Evolutionary conservation across 1,140 invertebrate genomes (phyloP), one percentile per base, ranked within the genome.

Genomic region (Drosophila albomicans): DNA sequence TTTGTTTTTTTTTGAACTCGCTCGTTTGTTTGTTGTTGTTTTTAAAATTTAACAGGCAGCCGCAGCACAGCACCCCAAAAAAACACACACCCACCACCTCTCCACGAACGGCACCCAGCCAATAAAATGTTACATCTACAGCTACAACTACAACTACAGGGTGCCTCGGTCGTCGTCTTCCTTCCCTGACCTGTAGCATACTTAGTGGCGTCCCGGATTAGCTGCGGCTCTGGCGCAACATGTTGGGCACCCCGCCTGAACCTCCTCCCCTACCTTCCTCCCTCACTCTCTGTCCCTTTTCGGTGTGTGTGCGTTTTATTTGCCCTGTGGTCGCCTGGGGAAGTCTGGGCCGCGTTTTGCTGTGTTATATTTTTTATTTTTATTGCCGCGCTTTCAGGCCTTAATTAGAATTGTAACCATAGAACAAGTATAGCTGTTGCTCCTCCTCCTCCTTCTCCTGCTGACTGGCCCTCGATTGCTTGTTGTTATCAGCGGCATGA

Each of bases 191-290:
- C 43, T 72, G 46, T 65, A 48, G 69, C 69, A 57, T 58, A 72
- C 69, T 72, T 72, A 72, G 45, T 25, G 62, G 69, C 54, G 43
- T 28, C 32, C 43, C 43, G 25, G 69, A 72, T 65, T 72, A 72
- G 62, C 69, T 72, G 62, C 32, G 69, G 69, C 52, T 65, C 43
- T 54, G 52, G 43, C 52, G 61, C 61, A 72, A 72, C 69, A 72
- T 72, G 61, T 72, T 58, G 57, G 11, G 20, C 20, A 25, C 20
- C 20, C 32, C 4, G 8, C 48, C 38, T 41, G 10, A 5, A 6
- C 11, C 10, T 1, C 13, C 45, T 25, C 20, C 38, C 11, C 28
- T 62, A 25, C 20, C 57, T 28, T 3, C 38, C 11, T 45, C 10
- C 11, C 41, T 41, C 10, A 10, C 7, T 6, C 1, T 46, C 20